Evolutionary conservation across 2,113 vertebrate species (phyloP), one percentile per base, ranked within the genome.

Genomic region (Delphinapterus leucas): DNA sequence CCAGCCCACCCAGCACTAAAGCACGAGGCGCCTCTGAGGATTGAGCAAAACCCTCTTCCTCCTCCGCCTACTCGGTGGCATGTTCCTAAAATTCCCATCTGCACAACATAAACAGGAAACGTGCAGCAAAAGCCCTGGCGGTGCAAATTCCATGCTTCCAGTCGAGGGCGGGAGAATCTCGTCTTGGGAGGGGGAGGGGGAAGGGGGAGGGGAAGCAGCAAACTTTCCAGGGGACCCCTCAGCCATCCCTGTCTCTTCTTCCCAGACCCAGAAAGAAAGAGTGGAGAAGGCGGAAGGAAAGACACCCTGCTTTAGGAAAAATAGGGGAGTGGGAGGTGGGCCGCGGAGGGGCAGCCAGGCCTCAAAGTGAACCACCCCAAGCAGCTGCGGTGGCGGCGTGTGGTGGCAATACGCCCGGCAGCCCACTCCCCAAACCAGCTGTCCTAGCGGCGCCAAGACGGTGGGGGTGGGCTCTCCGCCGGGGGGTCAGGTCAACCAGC

Each of bases 101-200:
- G 60, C 96, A 96, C 93, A 97, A 97, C 95, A 97, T 97, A 97
- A 98, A 98, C 98, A 98, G 98, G 98, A 98, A 98, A 98, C 96
- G 85, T 96, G 96, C 93, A 71, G 95, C 95, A 95, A 96, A 98
- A 98, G 89, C 82, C 96, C 97, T 95, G 91, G 97, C 97, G 79
- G 82, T 96, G 98, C 97, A 97, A 94, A 98, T 98, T 98, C 97
- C 96, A 95, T 38, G 93, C 89, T 88, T 83, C 61, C 93, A 96
- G 86, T 25, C 21, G 77, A 96, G 93, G 96, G 97, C 96, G 93
- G 97, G 93, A 95, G 97, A 94, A 93, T 91, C 82, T 96, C 26
- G 7, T 74, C 86, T 65, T 53, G 14, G 49, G 71, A n/a, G 67
- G 81, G 17, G 41, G 44, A 82, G 55, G 11, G 28, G n/a, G 28